Evolutionary conservation across 2,113 vertebrate genomes (phyloP).

Genomic region (Phrynosoma platyrhinos): DNA sequence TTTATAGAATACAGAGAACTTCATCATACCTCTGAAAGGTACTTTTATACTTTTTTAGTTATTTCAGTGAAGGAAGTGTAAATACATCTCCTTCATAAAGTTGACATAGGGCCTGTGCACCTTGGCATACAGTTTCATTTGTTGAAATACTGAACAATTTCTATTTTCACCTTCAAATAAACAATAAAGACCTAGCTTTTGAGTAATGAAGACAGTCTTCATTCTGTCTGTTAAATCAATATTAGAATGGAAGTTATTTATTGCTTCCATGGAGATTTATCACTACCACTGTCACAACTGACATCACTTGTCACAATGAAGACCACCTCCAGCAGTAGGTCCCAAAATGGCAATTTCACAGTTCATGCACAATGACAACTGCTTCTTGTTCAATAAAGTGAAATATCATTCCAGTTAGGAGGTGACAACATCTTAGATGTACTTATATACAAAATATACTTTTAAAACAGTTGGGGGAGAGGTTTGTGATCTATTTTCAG

Average conservation of each 20-base stretch:
- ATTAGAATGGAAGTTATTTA: conserved; percentile 30
- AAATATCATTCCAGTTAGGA: conserved; percentile 8
- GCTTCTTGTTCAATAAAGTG: conserved; percentile 11
- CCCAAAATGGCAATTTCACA: conserved; percentile 43
- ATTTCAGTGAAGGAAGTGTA: background rate
- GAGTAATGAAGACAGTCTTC: conserved; percentile 25
- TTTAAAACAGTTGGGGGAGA: background rate
- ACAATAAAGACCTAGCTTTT: conserved; percentile 22
- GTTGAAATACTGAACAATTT: background rate
- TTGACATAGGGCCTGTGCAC: background rate
- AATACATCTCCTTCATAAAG: no score
- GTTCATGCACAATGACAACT: conserved; percentile 32
- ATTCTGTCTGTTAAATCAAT: conserved; percentile 38
- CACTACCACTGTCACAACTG: conserved; percentile 25
- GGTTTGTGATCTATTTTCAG: background rate
- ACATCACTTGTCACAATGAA: conserved; percentile 31
- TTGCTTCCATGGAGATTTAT: conserved; percentile 38
- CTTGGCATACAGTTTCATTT: background rate
- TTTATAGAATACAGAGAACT: no score
- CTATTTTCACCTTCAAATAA: background rate
- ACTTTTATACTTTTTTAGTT: background rate
- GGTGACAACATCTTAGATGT: background rate
- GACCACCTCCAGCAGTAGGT: conserved; percentile 23
- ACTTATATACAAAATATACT: background rate
- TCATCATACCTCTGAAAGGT: background rate